phyloP scores from a whole-genome alignment of 2,113 vertebrate species.

The Rhynchomys soricoides region DNA sequence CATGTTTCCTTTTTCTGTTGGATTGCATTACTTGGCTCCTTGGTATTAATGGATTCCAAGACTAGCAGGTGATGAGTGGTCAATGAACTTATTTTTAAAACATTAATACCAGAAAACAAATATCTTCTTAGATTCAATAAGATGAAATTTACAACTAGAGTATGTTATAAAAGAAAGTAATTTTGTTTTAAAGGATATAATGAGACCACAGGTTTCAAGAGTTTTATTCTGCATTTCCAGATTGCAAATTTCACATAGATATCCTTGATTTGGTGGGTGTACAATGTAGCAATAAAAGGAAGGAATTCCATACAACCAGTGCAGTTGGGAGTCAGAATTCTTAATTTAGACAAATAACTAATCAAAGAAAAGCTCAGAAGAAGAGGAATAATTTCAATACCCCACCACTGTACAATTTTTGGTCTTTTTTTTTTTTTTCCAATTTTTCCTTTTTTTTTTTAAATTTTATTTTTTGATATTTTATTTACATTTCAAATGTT shows the following conservation, averaged over 20 bases:
- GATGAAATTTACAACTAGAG: neutral
- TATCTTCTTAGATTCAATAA: neutral
- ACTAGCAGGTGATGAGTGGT: neutral
- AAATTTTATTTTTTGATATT: too few species aligned
- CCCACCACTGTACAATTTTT: neutral
- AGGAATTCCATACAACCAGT: neutral
- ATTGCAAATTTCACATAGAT: neutral
- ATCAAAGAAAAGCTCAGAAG: too few species aligned
- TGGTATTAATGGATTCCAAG: neutral
- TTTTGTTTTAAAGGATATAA: neutral
- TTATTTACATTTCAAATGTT: too few species aligned
- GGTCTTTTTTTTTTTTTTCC: too few species aligned
- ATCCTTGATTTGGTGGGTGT: neutral
- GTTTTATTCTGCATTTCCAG: conserved; percentile 40
- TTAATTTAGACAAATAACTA: neutral
- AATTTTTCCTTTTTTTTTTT: too few species aligned
- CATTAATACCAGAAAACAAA: neutral
- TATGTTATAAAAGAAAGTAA: neutral
- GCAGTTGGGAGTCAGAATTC: neutral
- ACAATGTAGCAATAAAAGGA: neutral
- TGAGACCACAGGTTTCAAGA: neutral
- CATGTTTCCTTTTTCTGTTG: conserved; percentile 6
- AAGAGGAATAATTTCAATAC: neutral
- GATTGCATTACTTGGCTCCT: neutral
- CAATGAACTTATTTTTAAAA: neutral